Percentiles rank a stretch among this genome's conserved stretches.
Conservation (phyloP, 1,140 invertebrate genomes). For the Drosophila eugracilis region DNA sequence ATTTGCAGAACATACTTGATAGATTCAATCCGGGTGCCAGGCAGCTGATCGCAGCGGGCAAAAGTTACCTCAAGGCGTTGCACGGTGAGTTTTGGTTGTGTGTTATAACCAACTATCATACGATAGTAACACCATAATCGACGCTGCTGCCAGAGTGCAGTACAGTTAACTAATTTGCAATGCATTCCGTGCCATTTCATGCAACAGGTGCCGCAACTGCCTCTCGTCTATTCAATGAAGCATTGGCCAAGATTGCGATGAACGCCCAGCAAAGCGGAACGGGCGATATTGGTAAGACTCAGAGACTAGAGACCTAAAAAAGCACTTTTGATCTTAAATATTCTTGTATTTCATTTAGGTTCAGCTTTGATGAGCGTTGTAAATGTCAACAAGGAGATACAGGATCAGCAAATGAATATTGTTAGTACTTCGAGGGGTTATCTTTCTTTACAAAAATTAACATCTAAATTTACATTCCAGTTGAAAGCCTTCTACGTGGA, state of each 20-base stretch:
- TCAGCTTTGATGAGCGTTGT: constrained; percentile 95
- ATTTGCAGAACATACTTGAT: constrained; percentile 95
- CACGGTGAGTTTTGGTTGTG: constrained; percentile 92
- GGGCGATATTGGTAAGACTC: constrained; percentile 92
- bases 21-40: constrained; percentile 96
- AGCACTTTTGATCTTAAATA: background rate
- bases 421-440: constrained; percentile 88
- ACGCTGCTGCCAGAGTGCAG: constrained; percentile 15
- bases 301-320: background rate
- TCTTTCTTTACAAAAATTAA: background rate
- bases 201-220: constrained; percentile 93
- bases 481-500: constrained; percentile 97
- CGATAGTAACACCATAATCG: constrained; percentile 28
- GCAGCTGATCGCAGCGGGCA: constrained; percentile 96
- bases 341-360: constrained; percentile 86
- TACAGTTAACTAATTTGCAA: constrained; percentile 79
- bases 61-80: constrained; percentile 95
- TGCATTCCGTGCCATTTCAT: constrained; percentile 68
- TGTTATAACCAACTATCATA: too few species aligned
- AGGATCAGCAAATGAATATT: constrained; percentile 96
- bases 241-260: constrained; percentile 92
- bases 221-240: constrained; percentile 93
- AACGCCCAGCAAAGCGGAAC: constrained; percentile 95
- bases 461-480: constrained; percentile 85
- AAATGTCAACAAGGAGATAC: constrained; percentile 96